Evolutionary conservation across 1,140 invertebrate species (phyloP), one percentile per base, ranked within the genome.

Genomic region (Drosophila nigromelanica): DNA sequence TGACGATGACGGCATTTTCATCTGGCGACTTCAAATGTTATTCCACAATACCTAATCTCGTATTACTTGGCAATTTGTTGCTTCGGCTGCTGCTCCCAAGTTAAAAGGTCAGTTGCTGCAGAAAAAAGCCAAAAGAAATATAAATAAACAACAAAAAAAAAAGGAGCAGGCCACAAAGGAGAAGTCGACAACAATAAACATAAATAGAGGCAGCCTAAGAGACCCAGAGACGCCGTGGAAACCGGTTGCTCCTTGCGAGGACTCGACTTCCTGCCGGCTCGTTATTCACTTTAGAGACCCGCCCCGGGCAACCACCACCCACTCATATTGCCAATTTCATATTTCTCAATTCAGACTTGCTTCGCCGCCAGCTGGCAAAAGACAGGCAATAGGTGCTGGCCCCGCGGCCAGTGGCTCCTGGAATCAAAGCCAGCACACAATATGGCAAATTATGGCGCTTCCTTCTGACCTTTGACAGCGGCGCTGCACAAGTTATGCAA

Each of bases 361-460:
- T 69, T 69, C 79, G 48, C 48, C 21, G 10, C 35, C 33, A 70
- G 60, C 52, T 33, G 10, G 43, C 30, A 50, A 27, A 48, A 58
- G 40, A 37, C 15, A 47, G 14, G 52, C 54, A 43, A 39, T 35
- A 47, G 39, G 24, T 33, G 15, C 50, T 33, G 11, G 14, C 35
- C 24, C 24, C 14, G 27, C 14, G 33, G 18, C 4, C 33, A 30
- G 37, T 30, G 40, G 35, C 47, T 68, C 58, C n/a, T 43, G 60
- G 48, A 67, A 71, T 80, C 67, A 69, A 76, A 61, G 40, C 24
- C 72, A 63, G 71, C 67, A 83, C 67, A 83, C 82, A 87, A 87
- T 89, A 80, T 70, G 69, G 85, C 83, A 83, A 89, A 89, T 89
- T 89, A 89, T 89, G 79, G 62, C 70, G 72, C 73, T 89, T 89